Conservation (phyloP, 2,888 invertebrate species). For the Scrobipalpa costella region DNA sequence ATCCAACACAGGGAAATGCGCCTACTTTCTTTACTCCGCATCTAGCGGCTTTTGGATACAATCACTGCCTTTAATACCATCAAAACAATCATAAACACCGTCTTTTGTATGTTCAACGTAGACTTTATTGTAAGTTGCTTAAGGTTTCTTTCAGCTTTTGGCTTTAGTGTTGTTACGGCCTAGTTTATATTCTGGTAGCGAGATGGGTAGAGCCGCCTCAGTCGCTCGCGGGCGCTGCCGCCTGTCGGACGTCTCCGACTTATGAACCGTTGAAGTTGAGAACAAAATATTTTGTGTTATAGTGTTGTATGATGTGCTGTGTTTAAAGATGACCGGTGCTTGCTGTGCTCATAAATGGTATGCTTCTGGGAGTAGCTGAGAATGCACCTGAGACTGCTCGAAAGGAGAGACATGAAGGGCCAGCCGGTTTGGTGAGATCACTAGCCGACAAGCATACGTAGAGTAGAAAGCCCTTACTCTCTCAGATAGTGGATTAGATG, state of each 20-base stretch:
- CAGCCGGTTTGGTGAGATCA: conserved; percentile 80
- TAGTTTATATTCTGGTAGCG: conserved; percentile 61
- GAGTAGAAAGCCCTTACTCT: conserved; percentile 51
- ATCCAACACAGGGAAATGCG: conserved; percentile 68
- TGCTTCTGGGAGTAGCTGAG: conserved; percentile 64
- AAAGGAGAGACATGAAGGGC: conserved; percentile 72
- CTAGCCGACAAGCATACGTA: conserved; percentile 53
- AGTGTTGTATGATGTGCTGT: conserved; percentile 65
- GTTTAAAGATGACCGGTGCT: conserved; percentile 71
- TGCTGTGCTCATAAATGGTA: conserved; percentile 65
- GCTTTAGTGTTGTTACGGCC: conserved; percentile 48
- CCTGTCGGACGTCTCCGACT: conserved; percentile 46
- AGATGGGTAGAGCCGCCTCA: conserved; percentile 51
- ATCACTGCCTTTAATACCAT: conserved; percentile 38
- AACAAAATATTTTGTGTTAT: conserved; percentile 27
- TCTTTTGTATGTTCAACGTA: conserved; percentile 28
- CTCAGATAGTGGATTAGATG: conserved; percentile 27
- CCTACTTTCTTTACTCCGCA: conserved; percentile 77
- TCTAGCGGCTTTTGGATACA: conserved; percentile 58
- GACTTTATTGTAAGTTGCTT: conserved; percentile 28
- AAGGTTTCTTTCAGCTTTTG: conserved; percentile 15
- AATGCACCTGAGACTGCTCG: conserved; percentile 68
- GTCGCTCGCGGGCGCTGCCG: conserved; percentile 56
- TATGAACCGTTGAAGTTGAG: background rate
- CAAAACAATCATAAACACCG: conserved; percentile 49